Percentiles rank a stretch among this genome's conserved stretches.
These are phyloP conservation scores for Scomber japonicus DNA, from an alignment of 2,113 vertebrate species.

Conservation along the genomic window DNA sequence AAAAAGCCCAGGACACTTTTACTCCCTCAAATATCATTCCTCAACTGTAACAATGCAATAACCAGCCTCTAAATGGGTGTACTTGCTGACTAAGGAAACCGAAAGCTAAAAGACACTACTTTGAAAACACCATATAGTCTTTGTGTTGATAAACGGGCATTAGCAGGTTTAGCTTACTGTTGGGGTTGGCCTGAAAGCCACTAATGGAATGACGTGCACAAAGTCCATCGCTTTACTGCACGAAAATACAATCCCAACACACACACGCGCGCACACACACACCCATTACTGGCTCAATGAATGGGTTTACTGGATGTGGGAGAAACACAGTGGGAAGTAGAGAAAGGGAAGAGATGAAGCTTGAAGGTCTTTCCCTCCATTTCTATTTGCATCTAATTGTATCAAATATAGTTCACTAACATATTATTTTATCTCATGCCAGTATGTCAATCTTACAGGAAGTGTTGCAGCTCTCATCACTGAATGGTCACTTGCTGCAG, in stretches of 20 bases:
- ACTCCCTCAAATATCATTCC: too few species aligned
- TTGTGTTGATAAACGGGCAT: slow-evolving; percentile 61
- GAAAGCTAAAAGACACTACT: too few species aligned
- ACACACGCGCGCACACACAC: not conserved
- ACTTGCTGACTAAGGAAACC: too few species aligned
- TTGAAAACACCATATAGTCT: slow-evolving; percentile 37
- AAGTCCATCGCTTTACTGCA: slow-evolving; percentile 53
- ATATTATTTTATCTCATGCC: slow-evolving; percentile 27
- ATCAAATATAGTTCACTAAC: slow-evolving; percentile 7
- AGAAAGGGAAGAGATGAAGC: not conserved
- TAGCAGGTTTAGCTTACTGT: slow-evolving; percentile 49
- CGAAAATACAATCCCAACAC: slow-evolving; percentile 21
- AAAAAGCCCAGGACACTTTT: too few species aligned
- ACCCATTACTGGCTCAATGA: slow-evolving; percentile 61
- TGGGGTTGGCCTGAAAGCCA: slow-evolving; percentile 61
- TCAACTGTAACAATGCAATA: too few species aligned
- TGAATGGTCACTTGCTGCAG: slow-evolving; percentile 26
- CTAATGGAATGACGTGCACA: slow-evolving; percentile 70
- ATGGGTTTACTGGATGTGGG: slow-evolving; percentile 57
- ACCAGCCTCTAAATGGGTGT: too few species aligned
- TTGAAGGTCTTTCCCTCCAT: slow-evolving; percentile 14
- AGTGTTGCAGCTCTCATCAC: slow-evolving; percentile 15
- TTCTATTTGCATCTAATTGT: slow-evolving; percentile 35
- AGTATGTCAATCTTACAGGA: slow-evolving; percentile 23
- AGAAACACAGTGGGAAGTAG: slow-evolving; percentile 20